Conservation (phyloP, 2,113 vertebrate genomes). For the Gymnobelideus leadbeateri region DNA sequence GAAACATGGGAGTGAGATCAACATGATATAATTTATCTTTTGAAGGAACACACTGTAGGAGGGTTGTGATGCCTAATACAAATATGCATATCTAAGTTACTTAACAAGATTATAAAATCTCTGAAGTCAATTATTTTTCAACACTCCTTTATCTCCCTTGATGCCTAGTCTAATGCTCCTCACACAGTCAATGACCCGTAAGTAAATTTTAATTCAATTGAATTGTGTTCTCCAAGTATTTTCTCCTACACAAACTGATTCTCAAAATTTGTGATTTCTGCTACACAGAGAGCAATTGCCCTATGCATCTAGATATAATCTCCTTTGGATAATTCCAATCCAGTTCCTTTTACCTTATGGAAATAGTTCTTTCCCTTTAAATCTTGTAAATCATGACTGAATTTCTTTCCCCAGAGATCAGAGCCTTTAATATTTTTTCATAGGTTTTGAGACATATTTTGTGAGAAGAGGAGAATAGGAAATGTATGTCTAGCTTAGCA, state of each 20-base stretch:
- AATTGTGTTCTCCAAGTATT: neutral
- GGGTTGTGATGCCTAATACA: neutral
- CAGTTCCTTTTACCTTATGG: neutral
- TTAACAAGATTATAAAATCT: too few species aligned
- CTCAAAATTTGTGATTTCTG: constrained; percentile 11
- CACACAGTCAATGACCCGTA: neutral
- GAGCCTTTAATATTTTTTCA: neutral
- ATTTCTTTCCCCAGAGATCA: neutral
- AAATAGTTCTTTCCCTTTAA: constrained; percentile 13
- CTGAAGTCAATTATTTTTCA: too few species aligned
- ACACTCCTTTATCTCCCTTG: too few species aligned
- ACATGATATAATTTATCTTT: neutral
- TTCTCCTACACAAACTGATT: neutral
- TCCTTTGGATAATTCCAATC: neutral
- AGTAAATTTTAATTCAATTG: neutral
- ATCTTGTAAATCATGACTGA: neutral
- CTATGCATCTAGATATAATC: neutral
- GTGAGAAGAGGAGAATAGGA: neutral
- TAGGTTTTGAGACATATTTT: neutral
- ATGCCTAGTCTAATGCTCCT: neutral
- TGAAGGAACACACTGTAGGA: neutral
- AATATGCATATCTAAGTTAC: neutral
- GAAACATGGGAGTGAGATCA: neutral
- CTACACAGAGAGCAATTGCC: neutral
- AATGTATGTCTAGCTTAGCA: neutral